A percentile compares a stretch with the other conserved stretches of the same genome.
These are phyloP conservation scores for Galeopterus variegatus DNA, from an alignment of 2,113 vertebrate species.

Conservation along the genomic window DNA sequence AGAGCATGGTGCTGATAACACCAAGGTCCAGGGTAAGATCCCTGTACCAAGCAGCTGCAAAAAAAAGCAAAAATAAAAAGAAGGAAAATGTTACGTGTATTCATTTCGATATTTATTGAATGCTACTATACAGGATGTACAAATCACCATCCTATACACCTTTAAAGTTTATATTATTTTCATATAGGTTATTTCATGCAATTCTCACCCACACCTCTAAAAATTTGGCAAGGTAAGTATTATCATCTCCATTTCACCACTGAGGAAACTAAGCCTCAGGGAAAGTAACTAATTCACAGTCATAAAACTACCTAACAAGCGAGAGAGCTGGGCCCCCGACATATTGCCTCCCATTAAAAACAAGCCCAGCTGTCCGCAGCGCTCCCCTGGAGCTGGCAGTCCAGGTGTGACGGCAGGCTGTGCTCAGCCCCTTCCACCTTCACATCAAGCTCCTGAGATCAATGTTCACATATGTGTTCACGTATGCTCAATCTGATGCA, in stretches of 20 bases:
- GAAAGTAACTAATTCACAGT: background rate
- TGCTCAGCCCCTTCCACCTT: background rate
- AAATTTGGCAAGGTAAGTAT: background rate
- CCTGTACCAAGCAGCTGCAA: no score
- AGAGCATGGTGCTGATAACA: no score
- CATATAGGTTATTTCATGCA: rapidly evolving
- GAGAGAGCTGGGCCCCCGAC: background rate
- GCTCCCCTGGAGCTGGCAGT: rapidly evolving
- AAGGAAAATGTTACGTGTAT: rapidly evolving
- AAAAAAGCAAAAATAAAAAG: no score
- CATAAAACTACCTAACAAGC: background rate
- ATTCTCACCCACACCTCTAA: background rate
- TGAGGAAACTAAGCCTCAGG: background rate
- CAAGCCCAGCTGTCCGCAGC: no score
- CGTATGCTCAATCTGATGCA: rapidly evolving
- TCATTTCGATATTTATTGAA: background rate
- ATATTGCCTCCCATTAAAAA: background rate
- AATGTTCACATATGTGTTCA: rapidly evolving
- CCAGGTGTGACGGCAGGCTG: background rate
- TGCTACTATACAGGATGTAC: rapidly evolving
- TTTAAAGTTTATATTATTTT: background rate
- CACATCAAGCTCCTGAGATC: rapidly evolving
- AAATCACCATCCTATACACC: background rate
- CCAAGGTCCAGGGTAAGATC: no score
- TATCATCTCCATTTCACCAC: background rate